Evolutionary conservation across 1,140 invertebrate species (phyloP), one percentile per base, ranked within the genome.

Genomic region (Heliothis subflexa): DNA sequence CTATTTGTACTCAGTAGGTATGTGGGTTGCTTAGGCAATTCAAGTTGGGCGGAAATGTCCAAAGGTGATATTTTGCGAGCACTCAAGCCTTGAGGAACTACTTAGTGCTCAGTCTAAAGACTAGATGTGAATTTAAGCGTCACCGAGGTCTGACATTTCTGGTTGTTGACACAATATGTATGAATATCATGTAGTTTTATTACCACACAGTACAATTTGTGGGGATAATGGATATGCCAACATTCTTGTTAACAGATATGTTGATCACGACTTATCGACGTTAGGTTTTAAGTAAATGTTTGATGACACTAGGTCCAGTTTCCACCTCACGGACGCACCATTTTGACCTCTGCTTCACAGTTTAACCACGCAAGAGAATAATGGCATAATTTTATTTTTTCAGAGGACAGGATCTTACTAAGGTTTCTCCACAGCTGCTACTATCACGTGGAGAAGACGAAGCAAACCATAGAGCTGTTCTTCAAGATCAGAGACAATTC

Each of bases 391-490:
- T 47, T 3, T 71, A 11, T 55, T 52, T 33, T 90, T 92, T 61
- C 88, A 96, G 95, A 95, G 78, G 94, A 96, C 85, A 83, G 89
- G 80, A 81, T 96, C 74, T 76, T 96, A 68, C 81, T 88, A 81
- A 81, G 95, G 81, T 96, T 96, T 82, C 86, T 95, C 4, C 95
- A 95, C 88, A 95, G 93, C 87, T 96, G 95, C 77, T 94, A 93
- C 81, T 93, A 93, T 55, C 95, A 96, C 81, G 61, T 96, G 2
- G 95, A 96, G 13, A 91, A 95, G 59, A 95, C 96, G 0, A 96
- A 96, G 86, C 87, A 85, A 11, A 93, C 96, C n/a, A 95, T 96
- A 73, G 95, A 96, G 62, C 83, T 95, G 59, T 97, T 96, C 88
- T 97, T 96, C 81, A 96, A 90, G 12, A 85, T 97, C 57, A 92